Evolutionary conservation across 2,113 vertebrate genomes (phyloP), one percentile per base, ranked within the genome.

Genomic region (Menidia beryllina): DNA sequence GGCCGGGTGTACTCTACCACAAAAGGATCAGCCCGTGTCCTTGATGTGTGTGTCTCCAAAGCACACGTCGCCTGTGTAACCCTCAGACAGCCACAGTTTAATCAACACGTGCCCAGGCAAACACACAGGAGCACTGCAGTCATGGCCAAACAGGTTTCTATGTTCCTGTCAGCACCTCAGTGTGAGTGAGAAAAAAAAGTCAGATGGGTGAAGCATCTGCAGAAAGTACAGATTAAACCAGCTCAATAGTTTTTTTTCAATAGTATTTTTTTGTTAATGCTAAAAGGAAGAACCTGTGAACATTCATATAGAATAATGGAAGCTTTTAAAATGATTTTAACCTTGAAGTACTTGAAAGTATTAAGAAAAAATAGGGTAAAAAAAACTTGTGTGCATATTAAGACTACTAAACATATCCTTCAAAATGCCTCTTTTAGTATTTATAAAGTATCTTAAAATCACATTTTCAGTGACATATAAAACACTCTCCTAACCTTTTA

Each of bases 11-110:
- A 52, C 23, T n/a, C 49, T 30, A 82, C 71, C 77, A 41, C 60
- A 82, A 47, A 75, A 36, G 55, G 69, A 75, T 82, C 64, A 72
- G 66, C 61, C 77, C 45, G 68, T 68, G 64, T 72, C 69, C 47
- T 8, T 21, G 47, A 56, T 53, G 23, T 23, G 55, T 69, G 74
- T 53, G 66, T 88, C 51, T 75, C 23, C 45, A 21, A 51, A 66
- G 72, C 77, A 79, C 70, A 87, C 60, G 73, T 77, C 15, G 80
- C 52, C 60, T 62, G 69, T 63, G 72, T 55, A 57, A 83, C 77
- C 62, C 73, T 85, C 70, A 88, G 86, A 84, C 78, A 47, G 80
- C 86, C 90, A 79, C 86, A 88, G 69, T 84, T 85, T 88, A 83
- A 84, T 63, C 48, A 76, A 67, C 49, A 62, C 61, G 55, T 66